Base-by-base conservation (phyloP, 2,797 vertebrate species). In the Bovichtus diacanthus region DNA sequence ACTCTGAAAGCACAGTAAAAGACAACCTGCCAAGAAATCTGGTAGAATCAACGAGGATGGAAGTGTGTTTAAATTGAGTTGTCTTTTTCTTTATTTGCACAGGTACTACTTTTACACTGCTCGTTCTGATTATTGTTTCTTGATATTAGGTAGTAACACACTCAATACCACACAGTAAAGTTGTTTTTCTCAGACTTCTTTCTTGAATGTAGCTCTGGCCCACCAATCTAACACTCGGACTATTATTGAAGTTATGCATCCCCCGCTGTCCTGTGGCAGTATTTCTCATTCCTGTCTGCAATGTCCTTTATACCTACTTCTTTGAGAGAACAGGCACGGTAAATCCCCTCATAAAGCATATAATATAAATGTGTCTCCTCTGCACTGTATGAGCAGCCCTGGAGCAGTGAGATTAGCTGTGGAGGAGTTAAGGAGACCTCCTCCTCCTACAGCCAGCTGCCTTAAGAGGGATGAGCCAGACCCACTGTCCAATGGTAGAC, bases 391-490 rank as follows among this genome's bases (percentile, higher is more conserved):
- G 85, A 87, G 74, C 46, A 62, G 81, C 87, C 86, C 81, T 76
- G 82, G 76, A 77, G 89, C 84, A 71, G 79, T 60, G 74, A 92
- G 93, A 95, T 94, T 93, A 94, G 82, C 73, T 77, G 74, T 87
- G 85, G 85, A 90, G 90, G 89, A 95, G 90, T 91, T 54, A 63
- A 68, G 81, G 82, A 84, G 83, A 79, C 87, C 85, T 84, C 84
- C 83, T 82, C 72, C 74, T 81, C 74, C 76, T 47, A 23, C 79
- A 82, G 77, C 71, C 56, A 76, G 75, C 81, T 79, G 74, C 80
- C 81, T 91, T 92, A 90, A 92, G 86, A 92, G 58, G 91, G 89
- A 92, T 94, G 88, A 93, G 82, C 88, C 78, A 75, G 89, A 83
- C 88, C 75, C 67, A 59, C 90, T 86, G 87, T 92, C 87, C 88